Percentiles rank a stretch among this genome's conserved stretches.
Conservation (phyloP, 2,888 invertebrate species). For the Melanophora roralis region DNA sequence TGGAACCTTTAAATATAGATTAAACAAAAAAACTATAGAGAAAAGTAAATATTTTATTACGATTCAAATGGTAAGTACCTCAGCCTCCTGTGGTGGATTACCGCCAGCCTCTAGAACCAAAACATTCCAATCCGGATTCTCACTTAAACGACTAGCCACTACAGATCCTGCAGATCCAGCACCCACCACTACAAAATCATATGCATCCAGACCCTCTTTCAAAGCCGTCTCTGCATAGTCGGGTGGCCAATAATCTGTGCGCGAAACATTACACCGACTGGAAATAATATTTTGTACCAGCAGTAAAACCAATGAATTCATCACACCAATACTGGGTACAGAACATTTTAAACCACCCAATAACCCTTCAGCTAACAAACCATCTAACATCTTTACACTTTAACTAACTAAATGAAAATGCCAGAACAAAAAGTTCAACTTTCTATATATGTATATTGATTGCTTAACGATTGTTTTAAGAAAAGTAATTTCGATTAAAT, state of each 20-base stretch:
- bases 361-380: neutral
- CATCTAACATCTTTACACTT: constrained; percentile 20
- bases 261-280: constrained; percentile 79
- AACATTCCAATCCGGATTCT: constrained; percentile 66
- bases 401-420: neutral
- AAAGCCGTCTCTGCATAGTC: constrained; percentile 72
- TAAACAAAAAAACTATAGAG: neutral
- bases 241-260: constrained; percentile 78
- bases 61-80: constrained; percentile 42
- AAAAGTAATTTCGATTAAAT: too few species aligned
- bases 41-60: neutral
- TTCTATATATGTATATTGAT: too few species aligned
- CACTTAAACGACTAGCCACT: constrained; percentile 67
- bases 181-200: constrained; percentile 75
- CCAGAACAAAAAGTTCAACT: too few species aligned
- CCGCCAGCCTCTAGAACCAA: constrained; percentile 67
- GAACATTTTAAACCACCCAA: constrained; percentile 33
- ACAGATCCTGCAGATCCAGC: constrained; percentile 77
- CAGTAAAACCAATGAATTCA: constrained; percentile 78
- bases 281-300: constrained; percentile 78
- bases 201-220: constrained; percentile 70
- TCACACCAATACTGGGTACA: constrained; percentile 66
- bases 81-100: constrained; percentile 67
- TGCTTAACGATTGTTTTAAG: too few species aligned
- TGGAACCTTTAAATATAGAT: constrained; percentile 74